Base-by-base conservation (phyloP, 2,113 vertebrate species). In the Ranitomeya imitator region DNA sequence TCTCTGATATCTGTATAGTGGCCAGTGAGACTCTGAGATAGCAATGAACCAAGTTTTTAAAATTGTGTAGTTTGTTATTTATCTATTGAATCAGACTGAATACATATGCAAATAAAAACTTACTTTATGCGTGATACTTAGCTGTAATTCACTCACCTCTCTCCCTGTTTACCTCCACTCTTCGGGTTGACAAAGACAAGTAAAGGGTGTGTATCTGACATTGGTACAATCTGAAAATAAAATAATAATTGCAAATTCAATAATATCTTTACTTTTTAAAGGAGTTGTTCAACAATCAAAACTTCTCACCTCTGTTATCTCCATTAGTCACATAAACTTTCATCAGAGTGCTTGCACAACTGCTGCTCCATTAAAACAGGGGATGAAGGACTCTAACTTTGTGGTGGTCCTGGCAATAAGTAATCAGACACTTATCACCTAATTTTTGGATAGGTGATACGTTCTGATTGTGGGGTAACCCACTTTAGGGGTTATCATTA, bases 131-230 rank as follows among this genome's bases (percentile, higher is more conserved):
- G 1, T 79, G n/a, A 79, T 26, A 26, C 13, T 26, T 14, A 69
- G 67, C 6, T 37, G 13, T 4, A 7, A 71, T 71, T 23, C 54
- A 73, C 94, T 95, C 90, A 98, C 97, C 95, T 95, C 90, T 96
- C 93, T 0, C 97, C 97, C 91, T 98, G 97, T 89, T 97, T 98
- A 85, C 97, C 97, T 63, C 97, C 97, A 90, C 97, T 98, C 92
- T 97, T 98, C 51, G 96, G 97, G 89, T 98, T 98, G 65, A 98
- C 96, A 89, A 98, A 98, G 88, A 98, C 96, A 90, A 98, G 93
- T 89, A 98, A 95, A 5, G 97, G 97, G 90, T 97, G 96, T 54
- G 93, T 96, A 87, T 94, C 92, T 82, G 94, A 77, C 88, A 97
- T 89, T 0, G 96, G 95, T 84, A 92, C 93, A 87, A 97, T 94